These are phyloP conservation scores for Xylocopa sonorina DNA, from an alignment of 1,140 invertebrate species.

Conservation along the genomic window DNA sequence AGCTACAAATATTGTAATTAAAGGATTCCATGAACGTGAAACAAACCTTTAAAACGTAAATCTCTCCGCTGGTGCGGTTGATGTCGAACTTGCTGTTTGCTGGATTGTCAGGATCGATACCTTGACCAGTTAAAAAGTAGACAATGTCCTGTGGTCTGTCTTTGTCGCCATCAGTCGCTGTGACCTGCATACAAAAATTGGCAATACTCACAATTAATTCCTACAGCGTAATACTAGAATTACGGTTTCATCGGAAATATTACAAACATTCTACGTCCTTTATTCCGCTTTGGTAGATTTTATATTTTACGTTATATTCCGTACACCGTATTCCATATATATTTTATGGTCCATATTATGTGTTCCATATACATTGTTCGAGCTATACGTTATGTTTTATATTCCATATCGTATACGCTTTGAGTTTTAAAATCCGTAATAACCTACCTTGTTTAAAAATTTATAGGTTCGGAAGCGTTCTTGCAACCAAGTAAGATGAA, in stretches of 20 bases:
- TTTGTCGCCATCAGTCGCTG: constrained; percentile 96
- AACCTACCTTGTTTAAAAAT: background rate
- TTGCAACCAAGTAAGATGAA: too few species aligned
- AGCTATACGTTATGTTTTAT: background rate
- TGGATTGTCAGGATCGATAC: constrained; percentile 96
- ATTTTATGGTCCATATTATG: background rate
- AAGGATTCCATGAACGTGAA: background rate
- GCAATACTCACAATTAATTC: background rate
- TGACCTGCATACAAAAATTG: constrained; percentile 87
- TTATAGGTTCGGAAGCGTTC: background rate
- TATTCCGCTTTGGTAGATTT: too few species aligned
- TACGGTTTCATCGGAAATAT: too few species aligned
- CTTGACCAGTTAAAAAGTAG: constrained; percentile 97
- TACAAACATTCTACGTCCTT: too few species aligned
- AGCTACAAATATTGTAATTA: too few species aligned
- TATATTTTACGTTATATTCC: background rate
- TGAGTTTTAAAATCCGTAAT: background rate
- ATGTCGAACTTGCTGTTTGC: constrained; percentile 98
- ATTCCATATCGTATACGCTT: background rate
- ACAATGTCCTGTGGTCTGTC: constrained; percentile 97
- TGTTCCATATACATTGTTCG: too few species aligned
- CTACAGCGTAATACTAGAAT: too few species aligned
- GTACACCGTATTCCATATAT: background rate
- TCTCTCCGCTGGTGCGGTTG: constrained; percentile 95
- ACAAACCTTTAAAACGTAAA: constrained; percentile 93